Evolutionary conservation across 2,888 invertebrate genomes (phyloP).

Genomic region (Cryptocephalus moraei): DNA sequence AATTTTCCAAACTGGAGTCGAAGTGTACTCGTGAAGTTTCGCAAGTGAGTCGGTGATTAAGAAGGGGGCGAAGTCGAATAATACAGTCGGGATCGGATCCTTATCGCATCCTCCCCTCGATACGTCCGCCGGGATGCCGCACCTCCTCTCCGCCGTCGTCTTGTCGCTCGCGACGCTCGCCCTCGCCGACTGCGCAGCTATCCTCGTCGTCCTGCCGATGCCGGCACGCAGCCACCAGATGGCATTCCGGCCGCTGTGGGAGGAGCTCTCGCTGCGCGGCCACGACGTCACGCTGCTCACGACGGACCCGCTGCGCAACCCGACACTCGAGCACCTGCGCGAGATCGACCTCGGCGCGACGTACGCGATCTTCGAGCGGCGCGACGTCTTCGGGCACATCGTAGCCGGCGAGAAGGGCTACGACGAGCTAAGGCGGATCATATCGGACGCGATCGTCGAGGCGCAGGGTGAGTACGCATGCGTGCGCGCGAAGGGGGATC

Average conservation of each 20-base stretch:
- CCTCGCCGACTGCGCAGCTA: constrained; percentile 4
- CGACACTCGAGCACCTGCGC: constrained; percentile 24
- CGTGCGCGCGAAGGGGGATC: too few species aligned
- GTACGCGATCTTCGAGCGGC: constrained; percentile 7
- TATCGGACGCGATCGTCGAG: constrained; percentile 1
- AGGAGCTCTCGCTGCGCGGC: constrained; percentile 21
- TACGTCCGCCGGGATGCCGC: too few species aligned
- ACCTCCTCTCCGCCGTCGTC: constrained; percentile 12
- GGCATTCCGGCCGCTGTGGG: constrained; percentile 21
- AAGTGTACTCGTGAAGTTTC: too few species aligned
- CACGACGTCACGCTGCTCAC: constrained; percentile 29
- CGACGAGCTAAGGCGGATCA: not conserved
- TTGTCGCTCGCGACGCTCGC: constrained; percentile 21
- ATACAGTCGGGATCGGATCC: too few species aligned
- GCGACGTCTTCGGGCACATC: constrained; percentile 7
- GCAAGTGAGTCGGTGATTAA: too few species aligned
- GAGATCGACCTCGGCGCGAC: constrained; percentile 15
- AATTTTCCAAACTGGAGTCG: too few species aligned
- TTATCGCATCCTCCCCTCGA: too few species aligned
- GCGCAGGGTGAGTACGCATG: too few species aligned
- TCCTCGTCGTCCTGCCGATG: constrained; percentile 4
- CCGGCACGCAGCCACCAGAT: constrained; percentile 25
- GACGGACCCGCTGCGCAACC: constrained; percentile 20
- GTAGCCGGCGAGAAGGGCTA: not conserved
- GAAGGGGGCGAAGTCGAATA: too few species aligned